Base-by-base conservation (phyloP, 2,888 invertebrate species). In the Nomada ruficornis region DNA sequence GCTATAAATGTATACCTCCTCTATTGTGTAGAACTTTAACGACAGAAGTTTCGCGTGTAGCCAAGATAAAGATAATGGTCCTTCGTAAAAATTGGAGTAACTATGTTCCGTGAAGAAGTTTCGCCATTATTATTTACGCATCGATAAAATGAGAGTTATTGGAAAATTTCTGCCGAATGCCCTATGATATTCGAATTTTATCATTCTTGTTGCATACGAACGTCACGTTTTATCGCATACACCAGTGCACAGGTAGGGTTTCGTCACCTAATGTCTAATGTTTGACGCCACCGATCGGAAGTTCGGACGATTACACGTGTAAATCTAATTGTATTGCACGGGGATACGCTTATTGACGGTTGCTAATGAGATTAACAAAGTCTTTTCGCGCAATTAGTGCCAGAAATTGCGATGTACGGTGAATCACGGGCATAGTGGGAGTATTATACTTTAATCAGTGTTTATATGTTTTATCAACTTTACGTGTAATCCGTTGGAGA, bases 271-370 rank as follows among this genome's bases (percentile, higher is more conserved):
- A 36, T 36, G 36, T 7, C 36, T 36, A 36, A 18, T 52, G 69
- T 63, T 69, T 47, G 69, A 79, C 67, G 73, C 78, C 65, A 72
- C 11, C 47, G 64, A 65, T 60, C 65, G 68, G 50, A 63, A 55
- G 59, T 26, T 52, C 63, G 59, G 63, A 64, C 64, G 59, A 72
- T 72, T 55, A 18, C 59, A 2, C 44, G 29, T 68, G 23, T 36
- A 71, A 70, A 80, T 70, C 67, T 75, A 75, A 75, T 80, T 71
- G 65, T 62, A 55, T 42, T 42, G 72, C 54, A 26, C 29, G 44
- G 55, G 63, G 36, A 26, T 42, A 23, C 20, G 23, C 13, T 20
- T 7, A 52, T 71, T 52, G 10, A 20, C n/a, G 18, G 2, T 20
- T 23, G 42, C 29, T 67, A 68, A 55, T 29, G 29, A 36, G 23